These are phyloP conservation scores for Cichlasoma orientale DNA, from an alignment of 2,797 vertebrate species.

Conservation along the genomic window DNA sequence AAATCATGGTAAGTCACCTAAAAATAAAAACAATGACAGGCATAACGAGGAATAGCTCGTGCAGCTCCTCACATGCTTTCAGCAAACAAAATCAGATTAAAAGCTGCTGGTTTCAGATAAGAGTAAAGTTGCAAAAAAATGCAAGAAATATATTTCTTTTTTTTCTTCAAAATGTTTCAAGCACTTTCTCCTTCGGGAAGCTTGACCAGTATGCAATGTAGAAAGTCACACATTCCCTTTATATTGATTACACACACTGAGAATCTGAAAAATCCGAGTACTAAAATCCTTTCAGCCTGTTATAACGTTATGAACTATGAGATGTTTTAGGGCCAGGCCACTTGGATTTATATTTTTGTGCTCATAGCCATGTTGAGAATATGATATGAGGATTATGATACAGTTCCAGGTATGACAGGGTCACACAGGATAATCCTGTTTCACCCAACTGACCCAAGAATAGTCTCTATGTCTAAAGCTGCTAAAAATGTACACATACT, in stretches of 20 bases:
- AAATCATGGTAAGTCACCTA: conserved; percentile 43
- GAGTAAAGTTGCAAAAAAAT: neutral
- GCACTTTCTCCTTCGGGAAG: neutral
- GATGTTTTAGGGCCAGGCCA: neutral
- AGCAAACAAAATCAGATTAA: neutral
- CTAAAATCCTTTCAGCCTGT: neutral
- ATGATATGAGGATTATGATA: conserved; percentile 24
- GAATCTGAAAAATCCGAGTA: neutral
- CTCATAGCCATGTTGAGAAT: neutral
- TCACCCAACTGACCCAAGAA: neutral
- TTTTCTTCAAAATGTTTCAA: neutral
- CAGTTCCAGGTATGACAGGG: neutral
- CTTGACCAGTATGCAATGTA: neutral
- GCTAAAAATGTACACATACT: neutral
- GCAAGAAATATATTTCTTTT: neutral
- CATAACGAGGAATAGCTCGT: neutral
- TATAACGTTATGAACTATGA: accelerated
- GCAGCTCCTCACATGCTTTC: too few species aligned
- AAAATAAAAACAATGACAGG: neutral
- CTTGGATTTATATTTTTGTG: neutral
- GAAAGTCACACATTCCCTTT: too few species aligned
- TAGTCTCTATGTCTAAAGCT: neutral
- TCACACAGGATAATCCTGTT: conserved; percentile 45
- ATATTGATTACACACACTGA: accelerated
- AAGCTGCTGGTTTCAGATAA: neutral